These are phyloP conservation scores for Bolinopsis microptera DNA, from an alignment of 37 sponge, comb jelly and placozoan genomes.

Conservation along the genomic window DNA sequence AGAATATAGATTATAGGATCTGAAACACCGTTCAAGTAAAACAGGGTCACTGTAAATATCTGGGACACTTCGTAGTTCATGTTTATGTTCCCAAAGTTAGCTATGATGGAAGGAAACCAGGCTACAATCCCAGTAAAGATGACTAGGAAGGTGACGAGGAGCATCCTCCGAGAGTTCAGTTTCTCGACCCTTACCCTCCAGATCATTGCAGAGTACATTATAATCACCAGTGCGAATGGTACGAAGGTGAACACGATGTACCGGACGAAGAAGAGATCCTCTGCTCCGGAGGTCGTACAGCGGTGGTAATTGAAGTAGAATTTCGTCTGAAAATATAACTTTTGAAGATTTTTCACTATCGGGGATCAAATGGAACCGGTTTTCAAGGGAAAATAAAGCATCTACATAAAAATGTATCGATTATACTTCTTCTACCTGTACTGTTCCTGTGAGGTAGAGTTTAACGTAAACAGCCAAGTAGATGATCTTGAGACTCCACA, in stretches of 20 bases:
- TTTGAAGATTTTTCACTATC: no score
- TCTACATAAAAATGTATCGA: no score
- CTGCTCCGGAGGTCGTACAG: not conserved
- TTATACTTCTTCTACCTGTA: no score
- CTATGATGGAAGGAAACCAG: conserved; percentile 30
- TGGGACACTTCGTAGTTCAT: conserved; percentile 30
- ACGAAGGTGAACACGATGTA: conserved; percentile 35
- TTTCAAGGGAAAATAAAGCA: no score
- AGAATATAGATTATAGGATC: conserved; percentile 30
- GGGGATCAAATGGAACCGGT: no score
- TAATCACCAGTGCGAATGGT: not conserved
- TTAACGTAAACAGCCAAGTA: not conserved
- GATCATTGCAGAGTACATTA: conserved; percentile 11
- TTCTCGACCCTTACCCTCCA: conserved; percentile 31
- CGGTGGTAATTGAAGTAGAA: conserved; percentile 49
- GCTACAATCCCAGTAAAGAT: conserved; percentile 13
- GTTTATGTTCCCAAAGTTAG: conserved; percentile 40
- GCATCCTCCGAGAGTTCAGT: conserved; percentile 37
- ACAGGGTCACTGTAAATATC: not conserved
- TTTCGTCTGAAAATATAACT: not conserved
- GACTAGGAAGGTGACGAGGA: not conserved
- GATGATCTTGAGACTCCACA: not conserved
- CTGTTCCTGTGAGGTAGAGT: not conserved
- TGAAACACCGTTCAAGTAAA: not conserved
- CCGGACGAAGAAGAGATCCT: not conserved